Percentiles rank a stretch among this genome's conserved stretches.
These are phyloP conservation scores for Trachelus tabidus DNA, from an alignment of 2,888 invertebrate genomes.

Conservation along the genomic window DNA sequence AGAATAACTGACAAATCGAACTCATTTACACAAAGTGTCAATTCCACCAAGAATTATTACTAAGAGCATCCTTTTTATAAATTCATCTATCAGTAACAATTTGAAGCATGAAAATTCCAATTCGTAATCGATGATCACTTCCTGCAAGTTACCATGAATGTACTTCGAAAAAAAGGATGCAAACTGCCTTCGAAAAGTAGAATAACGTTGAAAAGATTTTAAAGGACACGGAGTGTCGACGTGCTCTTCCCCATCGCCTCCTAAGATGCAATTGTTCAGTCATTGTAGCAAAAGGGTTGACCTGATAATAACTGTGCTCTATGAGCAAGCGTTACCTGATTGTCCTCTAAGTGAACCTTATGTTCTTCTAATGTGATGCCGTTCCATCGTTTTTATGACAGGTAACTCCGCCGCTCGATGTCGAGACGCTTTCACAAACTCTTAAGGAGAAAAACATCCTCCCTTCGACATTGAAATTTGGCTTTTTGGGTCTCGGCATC, in stretches of 20 bases:
- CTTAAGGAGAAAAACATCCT: constrained; percentile 86
- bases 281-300: too few species aligned
- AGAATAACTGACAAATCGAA: not conserved
- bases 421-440: constrained; percentile 81
- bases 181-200: not conserved
- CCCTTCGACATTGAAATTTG: constrained; percentile 88
- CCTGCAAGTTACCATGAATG: not conserved
- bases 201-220: not conserved
- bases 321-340: not conserved
- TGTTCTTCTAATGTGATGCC: not conserved
- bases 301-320: not conserved
- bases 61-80: not conserved
- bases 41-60: not conserved
- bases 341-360: not conserved
- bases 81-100: not conserved
- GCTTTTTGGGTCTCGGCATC: constrained; percentile 94
- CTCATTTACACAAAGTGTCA: not conserved
- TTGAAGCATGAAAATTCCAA: not conserved
- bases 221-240: not conserved
- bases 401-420: constrained; percentile 81
- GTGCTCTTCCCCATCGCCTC: not conserved
- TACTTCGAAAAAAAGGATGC: too few species aligned
- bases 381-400: constrained; percentile 47
- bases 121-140: not conserved
- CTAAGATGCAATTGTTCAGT: too few species aligned